Base-by-base conservation (phyloP, 2,888 invertebrate species). In the Aleiodes testaceus region DNA sequence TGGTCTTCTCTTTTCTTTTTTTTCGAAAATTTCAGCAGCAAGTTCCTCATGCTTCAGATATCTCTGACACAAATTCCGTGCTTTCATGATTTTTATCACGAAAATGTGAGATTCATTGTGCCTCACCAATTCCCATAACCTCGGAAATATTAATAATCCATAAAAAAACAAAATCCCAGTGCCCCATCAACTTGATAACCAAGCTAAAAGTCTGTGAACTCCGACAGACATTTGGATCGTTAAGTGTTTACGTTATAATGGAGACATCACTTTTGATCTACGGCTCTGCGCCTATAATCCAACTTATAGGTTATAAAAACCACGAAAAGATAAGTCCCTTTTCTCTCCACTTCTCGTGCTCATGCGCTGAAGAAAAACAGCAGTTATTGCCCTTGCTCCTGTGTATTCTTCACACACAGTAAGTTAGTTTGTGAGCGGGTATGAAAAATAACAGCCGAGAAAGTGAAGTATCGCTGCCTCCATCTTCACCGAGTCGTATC, bases 391-490 rank as follows among this genome's bases (percentile, higher is more conserved):
- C 63, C 44, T 63, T n/a, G n/a, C n/a, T n/a, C n/a, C n/a, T n/a
- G n/a, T n/a, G n/a, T n/a, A n/a, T n/a, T n/a, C n/a, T n/a, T n/a
- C 44, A 61, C 36, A 64, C 45, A 26, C 44, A 45, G 26, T 44
- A 18, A n/a, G 59, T 45, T 16, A 18, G 50, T 47, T 30, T 20
- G 16, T 42, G 36, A 2, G 36, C 11, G 44, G 81, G 83, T 86
- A 86, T 85, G 85, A 86, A 85, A 87, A 87, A 87, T 86, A 87
- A 87, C 84, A 84, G 83, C 83, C 84, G 74, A 79, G 79, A 71
- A 74, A 16, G 59, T 36, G 36, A 59, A 59, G 59, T 59, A 59
- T 59, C 36, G 14, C 55, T 18, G 14, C 59, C 53, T 30, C 53
- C 22, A 22, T 30, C 53, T 30, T 22, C 42, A 12, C 73, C 77